Conservation (phyloP, 2,888 invertebrate genomes). For the Zygogramma bicolorata region DNA sequence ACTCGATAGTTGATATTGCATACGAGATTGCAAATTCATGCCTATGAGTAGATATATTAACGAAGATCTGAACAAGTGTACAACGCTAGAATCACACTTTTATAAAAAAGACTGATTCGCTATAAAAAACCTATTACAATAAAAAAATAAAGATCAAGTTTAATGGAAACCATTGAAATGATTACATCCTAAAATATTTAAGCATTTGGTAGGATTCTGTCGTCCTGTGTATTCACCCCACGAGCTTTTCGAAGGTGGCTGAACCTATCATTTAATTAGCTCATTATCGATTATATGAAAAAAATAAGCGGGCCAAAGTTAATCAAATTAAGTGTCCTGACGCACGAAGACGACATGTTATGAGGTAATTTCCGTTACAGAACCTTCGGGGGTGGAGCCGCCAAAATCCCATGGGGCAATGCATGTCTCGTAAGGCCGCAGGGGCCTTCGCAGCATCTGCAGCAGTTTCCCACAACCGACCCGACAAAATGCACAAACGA, state of each 20-base stretch:
- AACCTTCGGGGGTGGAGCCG: conserved; percentile 21
- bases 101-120: too few relatives aligned
- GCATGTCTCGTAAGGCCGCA: conserved; percentile 77
- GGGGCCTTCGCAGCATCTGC: conserved; percentile 74
- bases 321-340: neutral
- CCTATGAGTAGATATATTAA: too few relatives aligned
- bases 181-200: too few relatives aligned
- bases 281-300: neutral
- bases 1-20: too few relatives aligned
- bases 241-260: neutral
- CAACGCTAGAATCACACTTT: too few relatives aligned
- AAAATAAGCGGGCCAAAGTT: neutral
- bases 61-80: too few relatives aligned
- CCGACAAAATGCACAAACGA: conserved; percentile 59
- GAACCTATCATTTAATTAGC: too few relatives aligned
- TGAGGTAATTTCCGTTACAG: conserved; percentile 24
- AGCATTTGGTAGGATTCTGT: too few relatives aligned
- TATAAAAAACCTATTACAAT: too few relatives aligned
- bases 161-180: too few relatives aligned
- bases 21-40: too few relatives aligned
- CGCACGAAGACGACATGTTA: neutral
- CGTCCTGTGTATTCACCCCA: neutral
- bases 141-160: too few relatives aligned
- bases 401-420: conserved; percentile 76
- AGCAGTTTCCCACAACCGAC: conserved; percentile 71